Percentiles rank a stretch among this genome's conserved stretches.
These are phyloP conservation scores for Ceratitis capitata DNA, from an alignment of 1,140 invertebrate genomes.

Conservation along the genomic window DNA sequence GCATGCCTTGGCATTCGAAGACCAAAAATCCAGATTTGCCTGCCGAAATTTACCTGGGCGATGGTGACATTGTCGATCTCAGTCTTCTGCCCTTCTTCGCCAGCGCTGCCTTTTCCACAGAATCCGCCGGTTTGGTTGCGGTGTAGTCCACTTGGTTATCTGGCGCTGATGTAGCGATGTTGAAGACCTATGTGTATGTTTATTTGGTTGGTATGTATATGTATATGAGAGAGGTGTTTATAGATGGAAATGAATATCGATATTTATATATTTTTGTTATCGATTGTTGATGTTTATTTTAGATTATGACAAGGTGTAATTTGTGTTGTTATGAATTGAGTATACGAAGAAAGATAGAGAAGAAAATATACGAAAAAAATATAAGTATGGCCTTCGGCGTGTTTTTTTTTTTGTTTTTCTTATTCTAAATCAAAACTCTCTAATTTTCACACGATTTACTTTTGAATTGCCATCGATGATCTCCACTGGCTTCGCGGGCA, in stretches of 20 bases:
- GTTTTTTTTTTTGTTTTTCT: constrained; percentile 43
- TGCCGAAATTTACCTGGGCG: constrained; percentile 54
- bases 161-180: constrained; percentile 56
- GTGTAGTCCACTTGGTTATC: constrained; percentile 48
- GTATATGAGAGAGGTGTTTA: constrained; percentile 43
- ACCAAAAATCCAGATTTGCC: not conserved
- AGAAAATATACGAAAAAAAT: constrained; percentile 36
- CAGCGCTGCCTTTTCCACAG: not conserved
- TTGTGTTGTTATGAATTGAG: constrained; percentile 5
- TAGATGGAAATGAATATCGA: constrained; percentile 20
- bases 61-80: constrained; percentile 57
- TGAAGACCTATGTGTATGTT: constrained; percentile 53
- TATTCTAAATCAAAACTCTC: constrained; percentile 42
- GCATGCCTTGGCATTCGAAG: not conserved
- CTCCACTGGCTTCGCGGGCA: constrained; percentile 65
- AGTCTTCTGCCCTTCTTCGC: constrained; percentile 4
- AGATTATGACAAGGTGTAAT: constrained; percentile 14
- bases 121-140: constrained; percentile 40
- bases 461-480: constrained; percentile 69
- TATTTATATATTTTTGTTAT: no score
- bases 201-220: not conserved
- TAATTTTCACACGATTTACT: constrained; percentile 61
- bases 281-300: no score
- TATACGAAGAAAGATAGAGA: not conserved
- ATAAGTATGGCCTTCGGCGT: constrained; percentile 44